Conservation (phyloP, 2,797 vertebrate species). For the Sebastes itinus region DNA sequence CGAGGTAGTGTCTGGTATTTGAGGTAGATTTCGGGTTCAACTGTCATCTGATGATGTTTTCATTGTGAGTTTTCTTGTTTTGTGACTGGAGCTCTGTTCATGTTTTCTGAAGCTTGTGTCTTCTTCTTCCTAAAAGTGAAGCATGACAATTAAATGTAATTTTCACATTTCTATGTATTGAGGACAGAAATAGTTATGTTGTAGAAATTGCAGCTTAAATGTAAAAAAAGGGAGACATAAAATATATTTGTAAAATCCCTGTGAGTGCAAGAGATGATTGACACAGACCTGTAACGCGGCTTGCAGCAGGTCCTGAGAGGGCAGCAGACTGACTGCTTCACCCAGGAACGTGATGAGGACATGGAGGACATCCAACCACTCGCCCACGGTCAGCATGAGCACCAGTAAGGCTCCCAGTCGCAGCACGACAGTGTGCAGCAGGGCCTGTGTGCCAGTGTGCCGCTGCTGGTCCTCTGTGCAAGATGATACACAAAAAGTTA, state of each 20-base stretch:
- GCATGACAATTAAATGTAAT: not conserved
- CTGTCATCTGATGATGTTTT: constrained; percentile 2
- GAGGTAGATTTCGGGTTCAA: not conserved
- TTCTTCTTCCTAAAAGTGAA: constrained; percentile 61
- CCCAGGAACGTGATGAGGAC: constrained; percentile 83
- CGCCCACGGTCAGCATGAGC: constrained; percentile 87
- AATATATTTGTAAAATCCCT: not conserved
- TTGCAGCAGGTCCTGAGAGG: constrained; percentile 74
- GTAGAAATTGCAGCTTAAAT: not conserved
- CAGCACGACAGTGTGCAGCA: constrained; percentile 80
- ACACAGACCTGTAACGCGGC: constrained; percentile 75
- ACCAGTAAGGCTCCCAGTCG: constrained; percentile 87
- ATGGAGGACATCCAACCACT: constrained; percentile 86
- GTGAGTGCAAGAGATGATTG: not conserved
- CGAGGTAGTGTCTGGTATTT: not conserved
- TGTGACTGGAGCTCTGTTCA: constrained; percentile 4
- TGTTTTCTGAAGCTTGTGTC: constrained; percentile 22
- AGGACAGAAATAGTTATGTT: not conserved
- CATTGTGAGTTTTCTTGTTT: not conserved
- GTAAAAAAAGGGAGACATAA: not conserved
- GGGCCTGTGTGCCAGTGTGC: constrained; percentile 40
- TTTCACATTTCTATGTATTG: not conserved
- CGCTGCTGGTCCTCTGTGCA: constrained; percentile 84
- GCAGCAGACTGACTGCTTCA: constrained; percentile 84
- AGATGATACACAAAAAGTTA: not conserved